phyloP scores from a whole-genome alignment of 1,140 invertebrate genomes.

The Mycetomoellerius zeteki region DNA sequence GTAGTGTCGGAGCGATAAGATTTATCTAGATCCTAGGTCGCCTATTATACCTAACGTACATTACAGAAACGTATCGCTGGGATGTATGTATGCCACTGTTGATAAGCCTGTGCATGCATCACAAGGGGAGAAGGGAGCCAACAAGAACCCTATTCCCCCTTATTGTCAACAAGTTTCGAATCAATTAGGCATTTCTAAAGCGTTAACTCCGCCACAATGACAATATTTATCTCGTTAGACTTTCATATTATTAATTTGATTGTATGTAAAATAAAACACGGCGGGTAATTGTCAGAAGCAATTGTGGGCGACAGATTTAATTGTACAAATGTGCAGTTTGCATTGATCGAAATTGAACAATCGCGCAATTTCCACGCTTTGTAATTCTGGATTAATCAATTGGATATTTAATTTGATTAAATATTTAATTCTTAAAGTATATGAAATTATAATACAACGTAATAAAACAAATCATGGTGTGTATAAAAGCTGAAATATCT shows the following conservation, averaged over 20 bases:
- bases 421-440: background rate
- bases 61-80: slow-evolving; percentile 26
- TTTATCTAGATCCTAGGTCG: slow-evolving; percentile 54
- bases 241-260: background rate
- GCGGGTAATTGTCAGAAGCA: background rate
- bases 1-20: slow-evolving; percentile 48
- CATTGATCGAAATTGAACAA: background rate
- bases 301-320: slow-evolving; percentile 2
- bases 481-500: background rate
- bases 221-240: slow-evolving; percentile 14
- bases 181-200: slow-evolving; percentile 7
- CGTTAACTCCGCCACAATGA: background rate
- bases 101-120: slow-evolving; percentile 45
- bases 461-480: background rate
- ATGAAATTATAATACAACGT: background rate
- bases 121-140: background rate
- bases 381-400: background rate
- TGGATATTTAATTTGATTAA: background rate
- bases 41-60: slow-evolving; percentile 15
- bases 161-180: background rate
- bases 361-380: background rate
- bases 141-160: background rate
- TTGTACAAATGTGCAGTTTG: background rate
- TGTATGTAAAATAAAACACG: background rate
- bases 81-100: slow-evolving; percentile 12